Evolutionary conservation across 2,888 invertebrate species (phyloP).

Genomic region (Augochlorella aurata): DNA sequence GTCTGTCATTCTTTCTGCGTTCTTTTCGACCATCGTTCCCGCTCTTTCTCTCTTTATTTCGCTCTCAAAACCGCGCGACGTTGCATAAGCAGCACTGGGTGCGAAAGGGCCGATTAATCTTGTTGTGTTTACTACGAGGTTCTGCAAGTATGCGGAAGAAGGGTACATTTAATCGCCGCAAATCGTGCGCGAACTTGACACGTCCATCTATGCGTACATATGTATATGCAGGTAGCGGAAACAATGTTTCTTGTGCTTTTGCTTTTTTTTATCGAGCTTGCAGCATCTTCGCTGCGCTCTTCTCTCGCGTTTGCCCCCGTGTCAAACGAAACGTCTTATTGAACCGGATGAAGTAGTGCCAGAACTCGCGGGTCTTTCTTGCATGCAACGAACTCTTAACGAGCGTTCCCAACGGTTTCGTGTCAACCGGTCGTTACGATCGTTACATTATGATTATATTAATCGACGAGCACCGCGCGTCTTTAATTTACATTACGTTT

Average conservation of each 20-base stretch:
- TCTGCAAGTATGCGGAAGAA: constrained; percentile 63
- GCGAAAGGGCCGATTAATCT: constrained; percentile 65
- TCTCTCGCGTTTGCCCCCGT: not conserved
- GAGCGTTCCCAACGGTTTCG: not conserved
- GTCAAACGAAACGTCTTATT: constrained; percentile 1
- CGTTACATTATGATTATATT: constrained; percentile 7
- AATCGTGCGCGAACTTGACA: constrained; percentile 19
- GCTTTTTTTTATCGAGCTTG: not conserved
- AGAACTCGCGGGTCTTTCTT: constrained; percentile 2
- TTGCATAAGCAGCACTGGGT: constrained; percentile 61
- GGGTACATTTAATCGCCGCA: constrained; percentile 43
- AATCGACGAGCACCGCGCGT: not conserved
- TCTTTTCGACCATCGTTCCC: constrained; percentile 39
- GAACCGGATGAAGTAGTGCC: not conserved
- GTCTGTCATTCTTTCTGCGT: constrained; percentile 41
- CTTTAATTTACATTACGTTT: not conserved
- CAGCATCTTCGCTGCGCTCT: not conserved
- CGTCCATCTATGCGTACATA: not conserved
- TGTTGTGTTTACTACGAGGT: constrained; percentile 52
- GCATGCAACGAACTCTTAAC: not conserved
- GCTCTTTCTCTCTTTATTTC: constrained; percentile 38
- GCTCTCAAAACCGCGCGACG: constrained; percentile 41
- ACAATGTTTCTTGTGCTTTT: not conserved
- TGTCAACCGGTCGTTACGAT: constrained; percentile 5
- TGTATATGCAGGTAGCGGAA: too few relatives aligned